phyloP scores from a whole-genome alignment of 1,140 invertebrate genomes.

The Pemphigus obesinymphae region DNA sequence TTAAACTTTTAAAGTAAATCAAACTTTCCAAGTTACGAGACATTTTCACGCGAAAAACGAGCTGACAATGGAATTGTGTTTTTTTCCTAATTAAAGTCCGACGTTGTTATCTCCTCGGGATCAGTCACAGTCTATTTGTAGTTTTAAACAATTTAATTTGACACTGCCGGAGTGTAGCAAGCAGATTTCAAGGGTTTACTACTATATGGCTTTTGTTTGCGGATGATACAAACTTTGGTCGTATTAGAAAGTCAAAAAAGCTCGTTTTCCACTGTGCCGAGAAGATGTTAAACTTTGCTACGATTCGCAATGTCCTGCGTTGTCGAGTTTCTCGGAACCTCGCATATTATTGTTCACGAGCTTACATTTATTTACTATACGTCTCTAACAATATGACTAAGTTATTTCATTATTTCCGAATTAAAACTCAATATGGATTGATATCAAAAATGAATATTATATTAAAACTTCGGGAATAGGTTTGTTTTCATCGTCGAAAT shows the following conservation, averaged over 20 bases:
- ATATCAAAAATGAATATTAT: too few relatives aligned
- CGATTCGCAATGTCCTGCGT: background rate
- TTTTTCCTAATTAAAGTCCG: constrained; percentile 12
- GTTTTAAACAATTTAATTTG: constrained; percentile 21
- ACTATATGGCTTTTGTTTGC: background rate
- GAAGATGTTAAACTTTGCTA: background rate
- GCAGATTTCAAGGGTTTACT: background rate
- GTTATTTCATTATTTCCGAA: too few relatives aligned
- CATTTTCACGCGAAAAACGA: background rate
- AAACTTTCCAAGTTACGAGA: constrained; percentile 6
- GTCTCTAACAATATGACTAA: background rate
- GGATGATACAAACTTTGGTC: background rate
- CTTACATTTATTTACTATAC: background rate
- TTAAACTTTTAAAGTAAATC: background rate
- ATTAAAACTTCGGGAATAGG: too few relatives aligned
- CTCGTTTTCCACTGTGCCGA: background rate
- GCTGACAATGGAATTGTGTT: constrained; percentile 6
- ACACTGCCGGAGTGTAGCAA: background rate
- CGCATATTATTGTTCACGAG: background rate
- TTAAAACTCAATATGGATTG: too few relatives aligned
- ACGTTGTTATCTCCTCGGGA: constrained; percentile 1
- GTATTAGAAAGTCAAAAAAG: constrained; percentile 14
- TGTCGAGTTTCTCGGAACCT: background rate
- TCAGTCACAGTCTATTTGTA: constrained; percentile 22
- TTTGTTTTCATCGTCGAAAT: too few relatives aligned